Conservation (phyloP, 2,113 vertebrate genomes). For the Microtus pennsylvanicus region DNA sequence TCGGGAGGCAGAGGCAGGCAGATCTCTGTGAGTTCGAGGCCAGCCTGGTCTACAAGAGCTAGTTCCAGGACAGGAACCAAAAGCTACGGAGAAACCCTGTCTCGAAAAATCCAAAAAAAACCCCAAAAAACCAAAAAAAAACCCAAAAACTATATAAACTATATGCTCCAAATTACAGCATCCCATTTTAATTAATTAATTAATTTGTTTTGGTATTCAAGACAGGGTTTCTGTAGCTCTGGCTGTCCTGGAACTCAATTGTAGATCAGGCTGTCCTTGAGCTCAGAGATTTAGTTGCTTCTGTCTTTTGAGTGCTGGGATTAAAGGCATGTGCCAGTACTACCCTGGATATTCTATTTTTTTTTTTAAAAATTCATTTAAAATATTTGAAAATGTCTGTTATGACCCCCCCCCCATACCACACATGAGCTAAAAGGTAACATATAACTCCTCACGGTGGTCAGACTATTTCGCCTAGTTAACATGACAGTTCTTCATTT, state of each 20-base stretch:
- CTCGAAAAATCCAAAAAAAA: too few species aligned
- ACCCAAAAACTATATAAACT: background rate
- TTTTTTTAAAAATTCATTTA: background rate
- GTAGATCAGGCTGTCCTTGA: background rate
- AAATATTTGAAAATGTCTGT: background rate
- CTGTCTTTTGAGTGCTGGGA: background rate
- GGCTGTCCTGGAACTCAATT: too few species aligned
- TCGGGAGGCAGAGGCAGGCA: too few species aligned
- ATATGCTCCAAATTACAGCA: background rate
- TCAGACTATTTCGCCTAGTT: background rate
- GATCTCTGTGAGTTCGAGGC: too few species aligned
- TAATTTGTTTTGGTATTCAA: background rate
- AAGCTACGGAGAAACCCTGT: too few species aligned
- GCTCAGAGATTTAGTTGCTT: background rate
- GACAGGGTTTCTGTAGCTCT: background rate
- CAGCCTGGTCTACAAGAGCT: too few species aligned
- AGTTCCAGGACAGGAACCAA: too few species aligned
- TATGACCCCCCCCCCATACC: background rate
- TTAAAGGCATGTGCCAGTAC: background rate
- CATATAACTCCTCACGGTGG: background rate
- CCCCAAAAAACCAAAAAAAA: too few species aligned
- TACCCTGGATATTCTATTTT: background rate
- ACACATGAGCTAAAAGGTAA: background rate
- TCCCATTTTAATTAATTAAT: background rate
- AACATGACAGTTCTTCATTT: background rate